These are phyloP conservation scores for Myathropa florea DNA, from an alignment of 2,888 invertebrate species.

Conservation along the genomic window DNA sequence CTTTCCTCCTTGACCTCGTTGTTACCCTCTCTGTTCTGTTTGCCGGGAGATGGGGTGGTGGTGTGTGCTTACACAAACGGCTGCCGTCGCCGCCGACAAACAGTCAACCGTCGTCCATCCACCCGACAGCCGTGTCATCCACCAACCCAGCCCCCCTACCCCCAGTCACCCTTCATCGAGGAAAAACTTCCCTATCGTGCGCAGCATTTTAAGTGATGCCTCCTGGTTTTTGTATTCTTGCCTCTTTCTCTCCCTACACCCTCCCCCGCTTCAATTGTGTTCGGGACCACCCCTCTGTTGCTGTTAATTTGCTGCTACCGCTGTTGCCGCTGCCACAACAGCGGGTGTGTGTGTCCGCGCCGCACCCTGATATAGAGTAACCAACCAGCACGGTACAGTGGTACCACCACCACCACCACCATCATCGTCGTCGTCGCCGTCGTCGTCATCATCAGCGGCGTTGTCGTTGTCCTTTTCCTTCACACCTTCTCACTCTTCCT, in stretches of 20 bases:
- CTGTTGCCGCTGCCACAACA: conserved; percentile 19
- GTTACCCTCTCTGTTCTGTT: background rate
- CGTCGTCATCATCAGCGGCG: background rate
- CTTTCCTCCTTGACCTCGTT: conserved; percentile 7
- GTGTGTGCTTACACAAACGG: conserved; percentile 49
- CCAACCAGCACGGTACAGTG: conserved; percentile 40
- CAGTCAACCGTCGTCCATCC: conserved; percentile 37
- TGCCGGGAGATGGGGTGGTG: conserved; percentile 3
- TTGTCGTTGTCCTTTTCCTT: background rate
- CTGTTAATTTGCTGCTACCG: conserved; percentile 64
- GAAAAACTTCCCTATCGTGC: conserved; percentile 61
- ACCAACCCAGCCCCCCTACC: background rate
- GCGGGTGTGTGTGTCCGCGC: background rate
- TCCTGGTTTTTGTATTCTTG: conserved; percentile 51
- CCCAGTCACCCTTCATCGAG: background rate
- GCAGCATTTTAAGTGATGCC: conserved; percentile 70
- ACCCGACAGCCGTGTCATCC: background rate
- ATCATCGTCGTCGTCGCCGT: conserved; percentile 15
- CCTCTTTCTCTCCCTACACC: conserved; percentile 16
- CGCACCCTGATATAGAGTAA: conserved; percentile 45
- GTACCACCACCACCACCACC: conserved; percentile 30
- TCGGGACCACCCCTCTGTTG: conserved; percentile 25
- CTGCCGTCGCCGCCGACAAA: conserved; percentile 42
- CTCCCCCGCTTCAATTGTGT: background rate
- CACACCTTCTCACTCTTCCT: background rate